Evolutionary conservation across 2,797 vertebrate species (phyloP).

Genomic region (Phalloptychus januarius): DNA sequence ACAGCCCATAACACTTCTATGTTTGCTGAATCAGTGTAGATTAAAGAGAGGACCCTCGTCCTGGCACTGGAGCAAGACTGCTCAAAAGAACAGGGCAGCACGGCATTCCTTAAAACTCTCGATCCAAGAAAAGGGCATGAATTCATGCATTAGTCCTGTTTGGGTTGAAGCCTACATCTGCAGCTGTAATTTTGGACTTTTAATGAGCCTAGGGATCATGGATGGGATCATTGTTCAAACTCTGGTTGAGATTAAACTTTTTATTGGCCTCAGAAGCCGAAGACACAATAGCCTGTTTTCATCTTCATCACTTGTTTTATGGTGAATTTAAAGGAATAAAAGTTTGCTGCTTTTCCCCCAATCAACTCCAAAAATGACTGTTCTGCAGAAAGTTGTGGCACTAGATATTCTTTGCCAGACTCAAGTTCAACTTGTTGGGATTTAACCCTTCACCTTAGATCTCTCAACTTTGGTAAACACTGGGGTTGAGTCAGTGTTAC

Average conservation of each 20-base stretch:
- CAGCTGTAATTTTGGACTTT: conserved; percentile 68
- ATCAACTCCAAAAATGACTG: conserved; percentile 23
- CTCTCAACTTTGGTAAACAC: conserved; percentile 49
- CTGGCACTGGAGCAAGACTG: conserved; percentile 53
- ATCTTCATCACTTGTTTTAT: conserved; percentile 21
- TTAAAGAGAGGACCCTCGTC: conserved; percentile 55
- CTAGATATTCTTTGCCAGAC: not conserved
- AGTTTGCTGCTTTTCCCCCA: conserved; percentile 12
- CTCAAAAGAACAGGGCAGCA: conserved; percentile 59
- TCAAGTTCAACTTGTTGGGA: conserved; percentile 49
- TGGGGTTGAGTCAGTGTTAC: conserved; percentile 2
- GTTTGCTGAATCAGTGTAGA: conserved; percentile 72
- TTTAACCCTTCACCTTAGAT: conserved; percentile 11
- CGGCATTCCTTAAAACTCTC: conserved; percentile 71
- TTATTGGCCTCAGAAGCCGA: conserved; percentile 21
- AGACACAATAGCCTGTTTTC: conserved; percentile 41
- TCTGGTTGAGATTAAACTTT: conserved; percentile 55
- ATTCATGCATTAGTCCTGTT: conserved; percentile 69
- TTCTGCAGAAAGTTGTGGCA: conserved; percentile 21
- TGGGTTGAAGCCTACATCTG: conserved; percentile 74
- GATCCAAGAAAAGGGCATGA: conserved; percentile 43
- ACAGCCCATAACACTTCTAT: conserved; percentile 47
- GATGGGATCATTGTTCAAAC: conserved; percentile 71
- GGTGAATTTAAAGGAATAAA: conserved; percentile 42
- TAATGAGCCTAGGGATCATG: conserved; percentile 73